phyloP scores from a whole-genome alignment of 2,888 invertebrate species.

The Laothoe populi region DNA sequence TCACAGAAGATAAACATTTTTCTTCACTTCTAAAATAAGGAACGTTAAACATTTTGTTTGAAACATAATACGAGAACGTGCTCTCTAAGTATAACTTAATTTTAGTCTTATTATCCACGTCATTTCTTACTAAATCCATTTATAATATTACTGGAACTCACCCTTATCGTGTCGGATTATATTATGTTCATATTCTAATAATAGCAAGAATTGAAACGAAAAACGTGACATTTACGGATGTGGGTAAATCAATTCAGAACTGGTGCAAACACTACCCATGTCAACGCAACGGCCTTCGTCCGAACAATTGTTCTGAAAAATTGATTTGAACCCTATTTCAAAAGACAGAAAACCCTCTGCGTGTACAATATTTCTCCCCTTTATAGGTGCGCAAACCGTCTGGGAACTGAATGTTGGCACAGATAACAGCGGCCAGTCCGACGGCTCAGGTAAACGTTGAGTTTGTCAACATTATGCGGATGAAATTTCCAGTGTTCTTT shows the following conservation, averaged over 20 bases:
- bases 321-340: constrained; percentile 69
- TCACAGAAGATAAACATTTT: no score
- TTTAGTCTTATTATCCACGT: no score
- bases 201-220: constrained; percentile 56
- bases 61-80: no score
- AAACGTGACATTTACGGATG: constrained; percentile 75
- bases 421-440: constrained; percentile 67
- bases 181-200: constrained; percentile 56
- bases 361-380: constrained; percentile 58
- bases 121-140: constrained; percentile 12
- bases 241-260: constrained; percentile 76
- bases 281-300: constrained; percentile 51
- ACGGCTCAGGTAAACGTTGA: constrained; percentile 69
- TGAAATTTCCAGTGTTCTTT: constrained; percentile 71
- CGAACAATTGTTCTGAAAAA: constrained; percentile 68
- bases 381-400: constrained; percentile 48
- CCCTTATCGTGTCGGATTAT: constrained; percentile 32
- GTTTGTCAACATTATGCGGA: constrained; percentile 73
- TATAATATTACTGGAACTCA: constrained; percentile 31
- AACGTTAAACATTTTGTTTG: no score
- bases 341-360: constrained; percentile 64
- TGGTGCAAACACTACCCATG: constrained; percentile 72
- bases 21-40: no score
- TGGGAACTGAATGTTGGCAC: constrained; percentile 63
- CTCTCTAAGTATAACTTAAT: no score